Base-by-base conservation (phyloP, 1,140 invertebrate species). In the Sarcophaga bullata region DNA sequence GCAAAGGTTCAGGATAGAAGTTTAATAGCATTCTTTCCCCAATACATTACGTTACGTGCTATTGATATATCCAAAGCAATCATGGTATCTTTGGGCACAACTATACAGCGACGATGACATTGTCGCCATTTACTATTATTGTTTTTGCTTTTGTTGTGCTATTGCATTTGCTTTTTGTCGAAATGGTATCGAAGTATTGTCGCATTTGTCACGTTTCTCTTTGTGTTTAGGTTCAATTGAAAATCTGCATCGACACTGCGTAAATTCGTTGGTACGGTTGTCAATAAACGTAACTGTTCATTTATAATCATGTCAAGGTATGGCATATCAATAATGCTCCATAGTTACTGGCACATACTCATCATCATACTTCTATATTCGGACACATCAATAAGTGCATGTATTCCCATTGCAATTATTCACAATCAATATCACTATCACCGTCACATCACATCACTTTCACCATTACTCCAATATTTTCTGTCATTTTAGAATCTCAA, bases 1-100 rank as follows among this genome's bases (percentile, higher is more conserved):
- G 62, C 48, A 86, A 97, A 97, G 84, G 92, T 75, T 96, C 94
- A 0, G 96, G 96, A 90, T 96, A 91, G 85, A 96, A 97, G 50
- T 87, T 87, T 46, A 94, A 91, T n/a, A 2, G 96, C 94, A 85
- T 95, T 92, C 0, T 93, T 91, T 85, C 88, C 88, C 88, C 88
- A 89, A 85, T 84, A 84, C 11, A 73, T 82, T 17, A 83, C 82
- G 37, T 89, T 88, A 3, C 88, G 88, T 89, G 88, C 88, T 87
- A 76, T 88, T 89, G 73, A 89, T 19, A 85, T 88, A 75, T 89
- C 88, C 47, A 88, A 75, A 1, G 87, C 88, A 9, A 89, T 83
- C 8, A 88, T 87, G 58, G 87, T 88, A 37, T 88, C 86, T 50
- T 86, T 84, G 0, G 88, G 88, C 80, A 89, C 86, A 37, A 68